These are phyloP conservation scores for Myotis brandtii DNA, from an alignment of 2,113 vertebrate species.

Conservation along the genomic window DNA sequence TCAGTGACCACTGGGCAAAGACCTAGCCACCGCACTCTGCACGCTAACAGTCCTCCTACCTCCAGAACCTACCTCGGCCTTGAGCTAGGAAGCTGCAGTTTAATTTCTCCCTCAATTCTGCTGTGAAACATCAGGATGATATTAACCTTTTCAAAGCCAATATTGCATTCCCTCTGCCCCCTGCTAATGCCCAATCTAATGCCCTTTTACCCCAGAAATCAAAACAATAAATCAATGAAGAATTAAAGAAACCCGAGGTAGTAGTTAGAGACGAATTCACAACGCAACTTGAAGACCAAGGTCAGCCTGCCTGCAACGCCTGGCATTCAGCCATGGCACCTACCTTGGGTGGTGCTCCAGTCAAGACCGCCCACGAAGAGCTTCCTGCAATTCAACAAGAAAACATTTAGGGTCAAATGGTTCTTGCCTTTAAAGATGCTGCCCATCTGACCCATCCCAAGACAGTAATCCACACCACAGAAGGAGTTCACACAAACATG, in stretches of 20 bases:
- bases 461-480: no score
- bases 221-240: background rate
- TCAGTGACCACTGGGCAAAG: background rate
- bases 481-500: rapidly evolving
- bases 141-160: background rate
- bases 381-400: conserved; percentile 90
- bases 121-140: background rate
- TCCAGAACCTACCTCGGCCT: background rate
- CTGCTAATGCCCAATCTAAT: no score
- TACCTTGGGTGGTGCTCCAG: conserved; percentile 99
- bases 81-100: background rate
- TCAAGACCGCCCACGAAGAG: conserved; percentile 99
- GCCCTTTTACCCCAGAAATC: background rate
- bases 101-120: no score
- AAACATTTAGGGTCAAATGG: conserved; percentile 36
- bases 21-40: background rate
- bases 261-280: rapidly evolving
- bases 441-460: background rate
- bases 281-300: background rate
- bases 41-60: background rate
- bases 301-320: background rate
- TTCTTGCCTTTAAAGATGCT: background rate
- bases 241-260: background rate
- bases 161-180: background rate
- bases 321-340: conserved; percentile 63